Percentiles rank a stretch among this genome's conserved stretches.
phyloP scores from a whole-genome alignment of 2,888 invertebrate species.

The Spodoptera picta region DNA sequence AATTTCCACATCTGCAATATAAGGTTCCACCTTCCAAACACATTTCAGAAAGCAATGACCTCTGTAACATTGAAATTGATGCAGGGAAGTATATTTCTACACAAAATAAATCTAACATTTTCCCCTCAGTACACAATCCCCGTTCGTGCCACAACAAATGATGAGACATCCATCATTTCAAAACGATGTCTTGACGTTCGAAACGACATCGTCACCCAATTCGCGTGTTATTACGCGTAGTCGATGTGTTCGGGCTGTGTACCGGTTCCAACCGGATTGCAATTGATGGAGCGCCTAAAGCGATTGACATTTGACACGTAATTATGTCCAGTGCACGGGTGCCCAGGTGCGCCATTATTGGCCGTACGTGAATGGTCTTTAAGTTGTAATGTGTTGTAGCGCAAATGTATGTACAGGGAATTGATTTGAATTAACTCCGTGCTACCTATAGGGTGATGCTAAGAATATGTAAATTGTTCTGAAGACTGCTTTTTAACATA shows the following conservation, averaged over 20 bases:
- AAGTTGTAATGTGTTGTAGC: constrained; percentile 15
- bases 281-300: constrained; percentile 66
- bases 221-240: constrained; percentile 42
- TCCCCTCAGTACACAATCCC: constrained; percentile 10
- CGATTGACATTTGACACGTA: constrained; percentile 75
- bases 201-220: constrained; percentile 50
- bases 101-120: constrained; percentile 19
- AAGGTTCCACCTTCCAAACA: no score
- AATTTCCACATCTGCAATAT: no score
- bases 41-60: no score
- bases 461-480: no score
- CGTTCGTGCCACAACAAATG: constrained; percentile 27
- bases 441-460: no score
- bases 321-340: constrained; percentile 45
- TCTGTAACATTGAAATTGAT: no score
- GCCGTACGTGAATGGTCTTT: constrained; percentile 13
- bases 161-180: constrained; percentile 42
- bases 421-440: no score
- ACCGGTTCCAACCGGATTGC: constrained; percentile 66
- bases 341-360: constrained; percentile 27
- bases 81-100: neutral
- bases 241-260: constrained; percentile 39
- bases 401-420: neutral
- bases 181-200: constrained; percentile 47
- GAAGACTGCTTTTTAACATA: no score